Evolutionary conservation across 2,797 vertebrate genomes (phyloP), one percentile per base, ranked within the genome.

Genomic region (Champsocephalus esox): DNA sequence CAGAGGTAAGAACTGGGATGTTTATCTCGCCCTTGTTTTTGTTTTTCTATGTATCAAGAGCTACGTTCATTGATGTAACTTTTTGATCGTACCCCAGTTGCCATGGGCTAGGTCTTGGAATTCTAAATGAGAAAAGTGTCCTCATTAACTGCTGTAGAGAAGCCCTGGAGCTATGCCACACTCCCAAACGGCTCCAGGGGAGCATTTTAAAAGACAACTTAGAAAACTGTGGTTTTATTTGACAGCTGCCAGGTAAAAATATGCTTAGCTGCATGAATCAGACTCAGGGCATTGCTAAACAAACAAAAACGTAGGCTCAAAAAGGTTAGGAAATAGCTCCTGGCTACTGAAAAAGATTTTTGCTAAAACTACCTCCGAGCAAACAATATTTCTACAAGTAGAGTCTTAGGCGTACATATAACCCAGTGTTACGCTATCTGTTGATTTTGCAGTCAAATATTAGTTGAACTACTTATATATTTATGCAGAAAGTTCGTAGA

Each of bases 1-100:
- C 98, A 56, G 98, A 99, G 96, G 98, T 99, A 95, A 93, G 95
- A 58, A 59, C 0, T 9, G n/a, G 1, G 45, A 49, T 17, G 1
- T 10, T 16, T 48, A 21, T 51, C 5, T 34, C 11, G 6, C 7
- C 38, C 43, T 24, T 52, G 50, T 51, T 59, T 38, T 41, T 46
- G 17, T 65, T 4, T 66, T 70, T 58, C 10, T 59, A 24, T 17
- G 14, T 34, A 45, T 50, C 0, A 50, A 19, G 12, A 41, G 34
- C 49, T 14, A 10, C 2, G 7, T 57, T 41, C n/a, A 32, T 71
- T 74, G 41, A 44, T 12, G 24, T 48, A 10, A 43, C 28, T 38
- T 63, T 55, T 28, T 60, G 10, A 74, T 58, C 54, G 16, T 4
- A 16, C 76, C 28, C 66, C 44, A 28, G 48, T 38, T 79, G 55